A percentile compares a stretch with the other conserved stretches of the same genome.
Evolutionary conservation across 2,113 vertebrate genomes (phyloP).

Genomic region (Laticauda colubrina): DNA sequence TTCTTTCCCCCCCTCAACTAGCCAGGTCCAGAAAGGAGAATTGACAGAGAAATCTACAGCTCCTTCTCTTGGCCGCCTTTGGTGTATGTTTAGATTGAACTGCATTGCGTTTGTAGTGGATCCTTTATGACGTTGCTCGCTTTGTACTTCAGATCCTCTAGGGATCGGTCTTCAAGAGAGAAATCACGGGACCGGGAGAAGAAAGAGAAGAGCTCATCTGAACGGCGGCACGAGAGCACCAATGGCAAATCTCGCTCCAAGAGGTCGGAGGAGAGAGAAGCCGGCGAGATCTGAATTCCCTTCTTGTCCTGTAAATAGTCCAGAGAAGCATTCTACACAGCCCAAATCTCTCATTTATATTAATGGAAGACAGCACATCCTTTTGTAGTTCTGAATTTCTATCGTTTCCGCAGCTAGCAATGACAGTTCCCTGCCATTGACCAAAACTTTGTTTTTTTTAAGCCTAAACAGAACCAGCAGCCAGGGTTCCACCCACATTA

Average conservation of each 20-base stretch:
- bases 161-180: slow-evolving; percentile 84
- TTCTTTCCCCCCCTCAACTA: background rate
- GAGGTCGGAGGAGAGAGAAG: slow-evolving; percentile 86
- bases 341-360: slow-evolving; percentile 71
- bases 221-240: slow-evolving; percentile 79
- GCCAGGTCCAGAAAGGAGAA: background rate
- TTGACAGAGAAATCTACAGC: background rate
- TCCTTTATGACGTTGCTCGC: background rate
- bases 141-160: slow-evolving; percentile 82
- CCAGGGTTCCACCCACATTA: slow-evolving; percentile 40
- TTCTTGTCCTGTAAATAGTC: slow-evolving; percentile 70
- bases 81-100: background rate
- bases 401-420: slow-evolving; percentile 72
- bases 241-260: slow-evolving; percentile 84
- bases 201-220: slow-evolving; percentile 75
- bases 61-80: background rate
- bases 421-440: slow-evolving; percentile 66
- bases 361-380: slow-evolving; percentile 70
- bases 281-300: slow-evolving; percentile 83
- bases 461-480: slow-evolving; percentile 61
- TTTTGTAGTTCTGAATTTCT: slow-evolving; percentile 75
- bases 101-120: background rate
- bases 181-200: slow-evolving; percentile 83
- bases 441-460: slow-evolving; percentile 59
- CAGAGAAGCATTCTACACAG: slow-evolving; percentile 57